Evolutionary conservation across 2,113 vertebrate genomes (phyloP).

Genomic region (Circaetus cinerascens): DNA sequence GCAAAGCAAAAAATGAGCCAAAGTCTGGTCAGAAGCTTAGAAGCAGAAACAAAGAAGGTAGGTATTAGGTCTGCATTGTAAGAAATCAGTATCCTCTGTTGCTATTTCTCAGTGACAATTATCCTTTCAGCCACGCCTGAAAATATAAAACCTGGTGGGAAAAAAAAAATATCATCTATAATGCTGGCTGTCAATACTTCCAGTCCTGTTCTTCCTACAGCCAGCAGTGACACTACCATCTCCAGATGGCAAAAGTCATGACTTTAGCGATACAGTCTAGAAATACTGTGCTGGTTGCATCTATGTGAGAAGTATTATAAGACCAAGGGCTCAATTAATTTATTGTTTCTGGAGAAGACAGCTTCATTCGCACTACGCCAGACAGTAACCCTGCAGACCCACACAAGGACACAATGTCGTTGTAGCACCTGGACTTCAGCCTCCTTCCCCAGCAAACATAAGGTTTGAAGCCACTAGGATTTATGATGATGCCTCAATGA

Average conservation of each 20-base stretch:
- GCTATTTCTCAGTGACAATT: neutral
- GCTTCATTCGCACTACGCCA: rapidly evolving
- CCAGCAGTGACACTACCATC: neutral
- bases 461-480: neutral
- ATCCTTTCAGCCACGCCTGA: neutral
- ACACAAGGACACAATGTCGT: neutral
- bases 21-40: neutral
- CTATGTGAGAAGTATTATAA: neutral
- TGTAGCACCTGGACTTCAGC: neutral
- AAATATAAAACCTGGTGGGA: neutral
- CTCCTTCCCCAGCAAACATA: neutral
- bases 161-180: neutral
- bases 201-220: neutral
- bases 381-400: neutral
- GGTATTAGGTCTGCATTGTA: neutral
- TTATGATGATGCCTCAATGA: neutral
- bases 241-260: neutral
- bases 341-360: neutral
- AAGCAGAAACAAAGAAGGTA: neutral
- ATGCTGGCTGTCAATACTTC: neutral
- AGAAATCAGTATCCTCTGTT: neutral
- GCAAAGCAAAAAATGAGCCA: neutral
- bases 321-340: neutral
- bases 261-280: neutral
- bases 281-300: neutral